phyloP scores from a whole-genome alignment of 1,140 invertebrate species.

The Drosophila lowei region DNA sequence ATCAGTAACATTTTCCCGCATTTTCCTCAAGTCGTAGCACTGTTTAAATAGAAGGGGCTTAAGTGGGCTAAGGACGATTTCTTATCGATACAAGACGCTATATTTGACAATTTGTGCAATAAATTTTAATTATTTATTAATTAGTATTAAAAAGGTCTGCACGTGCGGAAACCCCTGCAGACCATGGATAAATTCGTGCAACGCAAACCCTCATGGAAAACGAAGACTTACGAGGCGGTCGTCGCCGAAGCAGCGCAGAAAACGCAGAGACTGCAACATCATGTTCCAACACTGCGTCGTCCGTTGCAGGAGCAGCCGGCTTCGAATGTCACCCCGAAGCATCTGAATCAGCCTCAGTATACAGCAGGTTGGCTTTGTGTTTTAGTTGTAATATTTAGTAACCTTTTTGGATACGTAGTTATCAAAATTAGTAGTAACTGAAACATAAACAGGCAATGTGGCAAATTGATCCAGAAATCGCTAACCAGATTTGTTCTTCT shows the following conservation, averaged over 20 bases:
- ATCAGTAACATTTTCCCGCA: too few species aligned
- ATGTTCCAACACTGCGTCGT: conserved; percentile 16
- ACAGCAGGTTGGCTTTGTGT: conserved; percentile 57
- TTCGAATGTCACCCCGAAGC: conserved; percentile 17
- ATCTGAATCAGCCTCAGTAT: conserved; percentile 2
- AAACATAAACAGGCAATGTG: conserved; percentile 17
- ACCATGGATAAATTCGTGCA: conserved; percentile 62
- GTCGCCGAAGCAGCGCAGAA: conserved; percentile 19
- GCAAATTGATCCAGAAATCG: conserved; percentile 8
- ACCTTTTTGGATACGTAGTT: conserved; percentile 24
- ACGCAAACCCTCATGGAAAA: conserved; percentile 59
- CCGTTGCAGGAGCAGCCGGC: conserved; percentile 34
- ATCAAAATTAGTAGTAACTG: conserved; percentile 31
- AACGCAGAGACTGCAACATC: conserved; percentile 10
- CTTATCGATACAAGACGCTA: too few species aligned
- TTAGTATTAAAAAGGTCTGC: not conserved
- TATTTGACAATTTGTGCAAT: too few species aligned
- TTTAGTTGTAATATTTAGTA: conserved; percentile 4
- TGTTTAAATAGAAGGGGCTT: too few species aligned
- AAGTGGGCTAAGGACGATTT: too few species aligned
- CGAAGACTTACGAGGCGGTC: conserved; percentile 41
- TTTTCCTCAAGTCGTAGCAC: too few species aligned
- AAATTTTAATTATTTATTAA: too few species aligned
- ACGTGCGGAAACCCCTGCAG: not conserved
- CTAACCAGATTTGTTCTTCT: conserved; percentile 18